Evolutionary conservation across 2,113 vertebrate genomes (phyloP).

Genomic region (Lagopus muta): DNA sequence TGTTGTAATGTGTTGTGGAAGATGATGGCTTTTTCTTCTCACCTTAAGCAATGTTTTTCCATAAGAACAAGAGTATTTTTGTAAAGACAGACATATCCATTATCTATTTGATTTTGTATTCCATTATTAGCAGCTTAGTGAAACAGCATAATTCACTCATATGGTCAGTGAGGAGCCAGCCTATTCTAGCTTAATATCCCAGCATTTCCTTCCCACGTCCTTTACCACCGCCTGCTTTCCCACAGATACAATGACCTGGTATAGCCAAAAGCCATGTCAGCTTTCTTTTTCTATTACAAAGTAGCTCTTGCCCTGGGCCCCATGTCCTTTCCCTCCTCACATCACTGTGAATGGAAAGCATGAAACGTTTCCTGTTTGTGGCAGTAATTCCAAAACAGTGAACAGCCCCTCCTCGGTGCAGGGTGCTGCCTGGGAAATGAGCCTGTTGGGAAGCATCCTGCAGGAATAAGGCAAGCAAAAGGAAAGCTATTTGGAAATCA

Average conservation of each 20-base stretch:
- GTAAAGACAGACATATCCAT: not conserved
- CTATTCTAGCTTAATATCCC: slow-evolving; percentile 11
- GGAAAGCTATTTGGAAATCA: not conserved
- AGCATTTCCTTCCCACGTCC: not conserved
- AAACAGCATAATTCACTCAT: not conserved
- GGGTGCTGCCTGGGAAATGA: slow-evolving; percentile 30
- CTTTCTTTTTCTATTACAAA: slow-evolving; percentile 52
- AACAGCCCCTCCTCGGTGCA: not conserved
- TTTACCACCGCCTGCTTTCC: not conserved
- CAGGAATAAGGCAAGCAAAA: slow-evolving; percentile 30
- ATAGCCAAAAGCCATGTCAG: slow-evolving; percentile 19
- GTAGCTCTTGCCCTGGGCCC: slow-evolving; percentile 59
- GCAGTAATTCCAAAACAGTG: slow-evolving; percentile 37
- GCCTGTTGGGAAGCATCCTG: not conserved
- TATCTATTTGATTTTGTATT: not conserved
- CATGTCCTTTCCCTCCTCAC: slow-evolving; percentile 60
- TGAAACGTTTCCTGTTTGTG: slow-evolving; percentile 61
- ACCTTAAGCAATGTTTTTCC: not conserved
- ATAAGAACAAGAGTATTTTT: not conserved
- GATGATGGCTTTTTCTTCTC: not conserved
- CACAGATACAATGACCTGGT: not conserved
- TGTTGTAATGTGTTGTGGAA: not conserved
- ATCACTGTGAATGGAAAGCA: slow-evolving; percentile 62
- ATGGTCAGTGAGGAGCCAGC: not conserved
- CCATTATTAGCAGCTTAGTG: not conserved